phyloP scores from a whole-genome alignment of 1,140 invertebrate species.

The Meloidogyne hapla region DNA sequence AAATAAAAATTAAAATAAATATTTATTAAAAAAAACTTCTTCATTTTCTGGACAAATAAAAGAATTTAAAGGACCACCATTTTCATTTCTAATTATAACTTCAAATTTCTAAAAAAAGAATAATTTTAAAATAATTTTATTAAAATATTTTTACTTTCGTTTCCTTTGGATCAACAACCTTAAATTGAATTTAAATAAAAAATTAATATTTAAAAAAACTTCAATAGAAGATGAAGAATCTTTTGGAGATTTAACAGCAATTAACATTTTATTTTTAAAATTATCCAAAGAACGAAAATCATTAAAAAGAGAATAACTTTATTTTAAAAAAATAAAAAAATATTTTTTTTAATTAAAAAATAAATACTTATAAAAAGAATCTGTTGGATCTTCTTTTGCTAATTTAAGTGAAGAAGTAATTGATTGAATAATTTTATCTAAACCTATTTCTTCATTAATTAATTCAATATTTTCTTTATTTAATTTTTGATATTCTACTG shows the following conservation, averaged over 20 bases:
- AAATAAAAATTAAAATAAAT: not conserved
- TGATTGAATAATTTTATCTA: conserved; percentile 46
- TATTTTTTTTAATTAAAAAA: conserved; percentile 4
- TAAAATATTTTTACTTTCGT: conserved; percentile 29
- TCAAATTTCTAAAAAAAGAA: conserved; percentile 41
- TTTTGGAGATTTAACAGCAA: conserved; percentile 57
- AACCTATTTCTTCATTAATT: conserved; percentile 34
- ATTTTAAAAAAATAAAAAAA: conserved; percentile 27
- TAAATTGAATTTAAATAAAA: not conserved
- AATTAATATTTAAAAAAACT: not conserved
- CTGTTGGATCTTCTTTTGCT: conserved; percentile 54
- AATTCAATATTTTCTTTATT: conserved; percentile 46
- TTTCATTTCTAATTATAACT: conserved; percentile 39
- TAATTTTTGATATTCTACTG: conserved; percentile 40
- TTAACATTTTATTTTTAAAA: conserved; percentile 49
- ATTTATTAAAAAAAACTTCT: not conserved
- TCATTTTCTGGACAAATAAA: conserved; percentile 31
- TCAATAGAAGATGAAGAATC: conserved; percentile 42
- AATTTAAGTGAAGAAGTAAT: conserved; percentile 50
- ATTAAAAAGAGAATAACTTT: conserved; percentile 50
- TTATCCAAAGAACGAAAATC: conserved; percentile 50
- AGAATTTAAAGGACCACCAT: conserved; percentile 34
- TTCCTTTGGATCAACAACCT: conserved; percentile 32
- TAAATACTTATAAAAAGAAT: conserved; percentile 55
- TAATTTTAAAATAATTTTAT: not conserved